These are phyloP conservation scores for Platysternon megacephalum DNA, from an alignment of 2,113 vertebrate species.

Conservation along the genomic window DNA sequence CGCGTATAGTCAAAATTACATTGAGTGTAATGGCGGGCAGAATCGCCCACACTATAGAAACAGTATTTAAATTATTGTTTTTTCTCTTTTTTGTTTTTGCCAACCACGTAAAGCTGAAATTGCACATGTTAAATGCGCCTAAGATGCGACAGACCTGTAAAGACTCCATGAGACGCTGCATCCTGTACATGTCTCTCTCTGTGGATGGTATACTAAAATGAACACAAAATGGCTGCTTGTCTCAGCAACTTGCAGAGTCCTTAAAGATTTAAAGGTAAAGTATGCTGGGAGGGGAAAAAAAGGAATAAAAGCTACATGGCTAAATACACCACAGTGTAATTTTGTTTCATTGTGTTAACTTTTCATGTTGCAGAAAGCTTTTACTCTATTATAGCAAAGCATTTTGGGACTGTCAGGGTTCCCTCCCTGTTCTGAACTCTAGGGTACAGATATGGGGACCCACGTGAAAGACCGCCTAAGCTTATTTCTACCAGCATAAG, in stretches of 20 bases:
- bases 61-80: too few relatives aligned
- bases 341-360: background rate
- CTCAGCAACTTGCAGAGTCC: background rate
- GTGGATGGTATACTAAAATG: background rate
- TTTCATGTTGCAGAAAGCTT: background rate
- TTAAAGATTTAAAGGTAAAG: background rate
- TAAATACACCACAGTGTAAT: background rate
- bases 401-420: background rate
- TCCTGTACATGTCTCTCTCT: background rate
- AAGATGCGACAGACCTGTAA: too few relatives aligned
- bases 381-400: background rate
- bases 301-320: background rate
- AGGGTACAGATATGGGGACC: too few relatives aligned
- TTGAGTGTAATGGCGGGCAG: too few relatives aligned
- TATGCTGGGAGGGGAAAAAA: background rate
- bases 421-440: too few relatives aligned
- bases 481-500: too few relatives aligned
- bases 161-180: background rate
- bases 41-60: too few relatives aligned
- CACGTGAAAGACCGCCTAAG: too few relatives aligned
- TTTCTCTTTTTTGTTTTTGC: too few relatives aligned
- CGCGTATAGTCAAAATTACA: too few relatives aligned
- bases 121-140: too few relatives aligned
- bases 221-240: background rate
- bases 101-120: too few relatives aligned